Evolutionary conservation across 2,113 vertebrate genomes (phyloP).

Genomic region (Pongo abelii): DNA sequence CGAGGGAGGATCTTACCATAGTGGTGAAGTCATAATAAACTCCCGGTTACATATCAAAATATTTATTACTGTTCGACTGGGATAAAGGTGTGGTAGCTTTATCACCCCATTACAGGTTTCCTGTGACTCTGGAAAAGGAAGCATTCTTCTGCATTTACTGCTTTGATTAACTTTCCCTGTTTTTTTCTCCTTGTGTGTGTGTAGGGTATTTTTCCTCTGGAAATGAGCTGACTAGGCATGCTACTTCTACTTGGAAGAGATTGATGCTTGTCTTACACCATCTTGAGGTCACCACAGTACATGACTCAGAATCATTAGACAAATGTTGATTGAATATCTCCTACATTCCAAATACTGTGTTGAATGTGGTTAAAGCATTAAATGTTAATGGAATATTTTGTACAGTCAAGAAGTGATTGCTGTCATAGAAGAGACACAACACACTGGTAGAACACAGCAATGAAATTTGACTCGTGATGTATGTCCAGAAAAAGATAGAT

Average conservation of each 20-base stretch:
- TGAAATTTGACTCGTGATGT: neutral
- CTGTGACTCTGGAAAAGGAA: neutral
- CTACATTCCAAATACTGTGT: neutral
- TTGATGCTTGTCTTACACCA: neutral
- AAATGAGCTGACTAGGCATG: neutral
- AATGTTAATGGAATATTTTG: neutral
- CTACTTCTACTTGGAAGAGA: neutral
- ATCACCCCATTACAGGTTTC: constrained; percentile 31
- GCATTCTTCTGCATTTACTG: neutral
- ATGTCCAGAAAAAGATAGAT: neutral
- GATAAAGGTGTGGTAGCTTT: neutral
- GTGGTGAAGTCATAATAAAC: neutral
- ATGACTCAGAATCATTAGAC: neutral
- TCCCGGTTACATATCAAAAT: neutral
- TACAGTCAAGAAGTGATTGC: fast-evolving
- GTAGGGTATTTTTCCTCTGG: neutral
- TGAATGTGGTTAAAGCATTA: neutral
- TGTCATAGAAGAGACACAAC: neutral
- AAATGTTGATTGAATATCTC: neutral
- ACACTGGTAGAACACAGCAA: neutral
- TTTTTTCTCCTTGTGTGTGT: neutral
- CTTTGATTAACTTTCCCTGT: neutral
- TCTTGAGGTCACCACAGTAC: neutral
- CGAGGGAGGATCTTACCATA: neutral
- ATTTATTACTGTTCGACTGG: neutral